A percentile compares a stretch with the other conserved stretches of the same genome.
Evolutionary conservation across 2,113 vertebrate genomes (phyloP).

Genomic region (Salminus brasiliensis): DNA sequence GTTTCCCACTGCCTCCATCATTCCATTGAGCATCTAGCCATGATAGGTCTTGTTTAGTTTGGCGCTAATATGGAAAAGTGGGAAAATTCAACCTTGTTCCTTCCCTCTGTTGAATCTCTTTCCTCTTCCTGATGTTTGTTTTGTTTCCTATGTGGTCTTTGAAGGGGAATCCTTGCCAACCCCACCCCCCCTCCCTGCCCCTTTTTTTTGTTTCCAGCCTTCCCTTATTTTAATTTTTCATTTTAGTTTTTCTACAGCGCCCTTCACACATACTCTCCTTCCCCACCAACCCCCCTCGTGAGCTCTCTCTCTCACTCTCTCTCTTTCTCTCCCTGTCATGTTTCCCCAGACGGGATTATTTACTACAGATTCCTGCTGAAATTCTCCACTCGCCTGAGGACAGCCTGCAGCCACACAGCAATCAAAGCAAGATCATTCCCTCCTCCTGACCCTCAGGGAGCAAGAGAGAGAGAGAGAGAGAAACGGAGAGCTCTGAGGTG

Average conservation of each 20-base stretch:
- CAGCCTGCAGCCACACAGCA: conserved; percentile 50
- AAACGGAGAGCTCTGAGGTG: conserved; percentile 48
- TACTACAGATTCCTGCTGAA: conserved; percentile 45
- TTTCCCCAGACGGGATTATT: conserved; percentile 53
- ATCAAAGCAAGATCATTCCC: conserved; percentile 52
- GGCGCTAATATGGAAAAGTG: neutral
- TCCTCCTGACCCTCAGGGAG: conserved; percentile 54
- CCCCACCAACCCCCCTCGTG: neutral
- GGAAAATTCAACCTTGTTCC: neutral
- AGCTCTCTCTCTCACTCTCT: conserved; percentile 1
- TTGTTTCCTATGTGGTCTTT: conserved; percentile 33
- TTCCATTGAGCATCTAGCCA: neutral
- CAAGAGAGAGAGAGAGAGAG: conserved; percentile 56
- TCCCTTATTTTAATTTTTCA: conserved; percentile 12
- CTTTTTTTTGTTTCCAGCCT: neutral
- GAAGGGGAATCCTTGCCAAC: conserved; percentile 22
- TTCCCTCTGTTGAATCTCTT: neutral
- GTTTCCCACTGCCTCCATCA: conserved; percentile 22
- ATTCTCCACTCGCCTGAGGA: conserved; percentile 47
- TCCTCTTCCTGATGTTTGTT: neutral
- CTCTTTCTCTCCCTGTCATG: conserved; percentile 34
- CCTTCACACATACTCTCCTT: conserved; percentile 10
- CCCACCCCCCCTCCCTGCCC: too few species aligned
- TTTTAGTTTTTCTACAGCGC: conserved; percentile 8
- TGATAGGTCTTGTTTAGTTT: neutral